phyloP scores from a whole-genome alignment of 2,888 invertebrate species.

The Trileptium ribeirensis region DNA sequence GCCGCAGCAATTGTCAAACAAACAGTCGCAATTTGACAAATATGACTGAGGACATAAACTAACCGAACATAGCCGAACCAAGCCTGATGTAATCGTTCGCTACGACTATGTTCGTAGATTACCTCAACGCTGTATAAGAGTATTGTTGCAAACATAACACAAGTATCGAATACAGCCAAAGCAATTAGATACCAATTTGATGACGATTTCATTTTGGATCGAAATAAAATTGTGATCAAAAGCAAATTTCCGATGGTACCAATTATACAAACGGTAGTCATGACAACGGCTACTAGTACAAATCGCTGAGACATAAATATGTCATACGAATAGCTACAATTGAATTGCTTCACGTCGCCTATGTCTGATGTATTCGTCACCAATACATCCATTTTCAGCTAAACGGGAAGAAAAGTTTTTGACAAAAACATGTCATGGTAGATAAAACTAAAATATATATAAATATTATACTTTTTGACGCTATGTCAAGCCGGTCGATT shows the following conservation, averaged over 20 bases:
- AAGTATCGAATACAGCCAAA: constrained; percentile 2
- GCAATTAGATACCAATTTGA: background rate
- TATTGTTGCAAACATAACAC: constrained; percentile 6
- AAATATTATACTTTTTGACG: no score
- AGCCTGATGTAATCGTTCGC: background rate
- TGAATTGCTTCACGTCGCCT: no score
- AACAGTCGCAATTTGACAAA: constrained; percentile 1
- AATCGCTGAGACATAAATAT: no score
- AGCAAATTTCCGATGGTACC: constrained; percentile 11
- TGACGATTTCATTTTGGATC: background rate
- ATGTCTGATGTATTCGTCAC: no score
- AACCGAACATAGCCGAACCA: constrained; percentile 11
- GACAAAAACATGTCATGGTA: no score
- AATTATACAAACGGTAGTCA: constrained; percentile 7
- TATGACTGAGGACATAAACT: constrained; percentile 9
- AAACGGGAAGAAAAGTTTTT: no score
- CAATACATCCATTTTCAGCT: no score
- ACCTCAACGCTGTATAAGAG: constrained; percentile 2
- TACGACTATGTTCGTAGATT: constrained; percentile 5
- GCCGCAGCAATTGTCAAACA: constrained; percentile 10
- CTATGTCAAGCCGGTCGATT: no score
- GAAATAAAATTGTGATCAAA: background rate
- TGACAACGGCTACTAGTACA: constrained; percentile 7
- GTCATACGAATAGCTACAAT: no score
- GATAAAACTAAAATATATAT: no score